phyloP scores from a whole-genome alignment of 2,113 vertebrate genomes.

The Antigone vipio region DNA sequence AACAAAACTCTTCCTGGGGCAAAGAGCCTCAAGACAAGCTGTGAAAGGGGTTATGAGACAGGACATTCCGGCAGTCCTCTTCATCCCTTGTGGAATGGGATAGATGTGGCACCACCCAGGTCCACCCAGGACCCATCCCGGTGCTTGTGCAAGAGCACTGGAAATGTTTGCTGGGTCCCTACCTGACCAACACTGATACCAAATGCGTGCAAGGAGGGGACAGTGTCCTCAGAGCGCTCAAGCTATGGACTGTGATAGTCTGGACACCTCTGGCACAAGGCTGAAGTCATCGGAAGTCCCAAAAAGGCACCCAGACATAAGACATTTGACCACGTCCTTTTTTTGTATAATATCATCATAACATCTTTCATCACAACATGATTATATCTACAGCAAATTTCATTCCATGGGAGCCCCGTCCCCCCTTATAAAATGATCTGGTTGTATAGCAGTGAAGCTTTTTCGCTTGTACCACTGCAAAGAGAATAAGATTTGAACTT shows the following conservation, averaged over 20 bases:
- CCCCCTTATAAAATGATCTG: background rate
- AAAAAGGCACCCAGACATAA: background rate
- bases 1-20: background rate
- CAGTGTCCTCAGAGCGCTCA: background rate
- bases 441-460: background rate
- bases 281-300: background rate
- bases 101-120: background rate
- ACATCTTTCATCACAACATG: background rate
- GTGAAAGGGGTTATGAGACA: background rate
- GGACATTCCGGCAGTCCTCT: background rate
- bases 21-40: background rate
- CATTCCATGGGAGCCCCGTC: rapidly evolving
- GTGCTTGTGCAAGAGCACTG: background rate
- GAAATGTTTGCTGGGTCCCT: background rate
- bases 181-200: background rate
- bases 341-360: background rate
- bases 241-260: background rate
- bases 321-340: rapidly evolving
- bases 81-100: background rate
- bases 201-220: background rate
- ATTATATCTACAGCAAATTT: background rate
- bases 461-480: background rate
- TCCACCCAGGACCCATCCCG: background rate
- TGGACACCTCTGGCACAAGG: background rate
- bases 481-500: background rate